Conservation (phyloP, 2,888 invertebrate genomes). For the Pemphredon lugubris region DNA sequence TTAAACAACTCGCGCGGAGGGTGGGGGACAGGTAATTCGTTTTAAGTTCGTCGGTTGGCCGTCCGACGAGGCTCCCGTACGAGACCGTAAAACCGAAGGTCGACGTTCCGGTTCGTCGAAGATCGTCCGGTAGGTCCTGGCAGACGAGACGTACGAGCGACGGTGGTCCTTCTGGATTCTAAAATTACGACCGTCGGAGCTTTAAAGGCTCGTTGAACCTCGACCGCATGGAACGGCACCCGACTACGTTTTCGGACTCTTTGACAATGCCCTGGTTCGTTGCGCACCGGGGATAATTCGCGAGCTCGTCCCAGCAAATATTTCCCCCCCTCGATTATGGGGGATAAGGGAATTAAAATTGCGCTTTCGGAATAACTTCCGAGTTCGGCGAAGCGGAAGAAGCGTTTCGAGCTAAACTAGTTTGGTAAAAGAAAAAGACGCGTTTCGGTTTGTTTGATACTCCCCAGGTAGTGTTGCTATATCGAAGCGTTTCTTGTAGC, state of each 20-base stretch:
- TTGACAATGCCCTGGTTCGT: no score
- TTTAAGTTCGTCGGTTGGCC: slow-evolving; percentile 20
- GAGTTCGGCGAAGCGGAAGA: no score
- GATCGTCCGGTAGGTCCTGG: slow-evolving; percentile 13
- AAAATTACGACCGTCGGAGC: slow-evolving; percentile 47
- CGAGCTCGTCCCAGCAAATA: no score
- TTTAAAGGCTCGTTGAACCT: slow-evolving; percentile 48
- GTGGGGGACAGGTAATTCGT: slow-evolving; percentile 45
- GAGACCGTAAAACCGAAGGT: slow-evolving; percentile 41
- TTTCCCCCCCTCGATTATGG: no score
- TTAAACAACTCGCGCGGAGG: slow-evolving; percentile 3
- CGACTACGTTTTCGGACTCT: slow-evolving; percentile 7
- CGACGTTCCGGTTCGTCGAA: slow-evolving; percentile 21
- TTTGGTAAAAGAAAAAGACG: no score
- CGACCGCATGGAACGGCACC: slow-evolving; percentile 25
- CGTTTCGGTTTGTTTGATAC: no score
- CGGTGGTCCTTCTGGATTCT: slow-evolving; percentile 40
- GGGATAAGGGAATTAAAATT: no score
- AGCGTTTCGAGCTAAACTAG: no score
- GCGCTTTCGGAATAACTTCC: no score
- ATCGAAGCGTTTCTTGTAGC: no score
- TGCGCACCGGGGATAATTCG: no score
- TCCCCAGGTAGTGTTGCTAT: no score
- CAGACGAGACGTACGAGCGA: slow-evolving; percentile 23
- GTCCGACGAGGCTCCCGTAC: slow-evolving; percentile 1